phyloP scores from a whole-genome alignment of 30 jellyfish, hydroid and myxozoan genomes.

The Aurelia sp. region DNA sequence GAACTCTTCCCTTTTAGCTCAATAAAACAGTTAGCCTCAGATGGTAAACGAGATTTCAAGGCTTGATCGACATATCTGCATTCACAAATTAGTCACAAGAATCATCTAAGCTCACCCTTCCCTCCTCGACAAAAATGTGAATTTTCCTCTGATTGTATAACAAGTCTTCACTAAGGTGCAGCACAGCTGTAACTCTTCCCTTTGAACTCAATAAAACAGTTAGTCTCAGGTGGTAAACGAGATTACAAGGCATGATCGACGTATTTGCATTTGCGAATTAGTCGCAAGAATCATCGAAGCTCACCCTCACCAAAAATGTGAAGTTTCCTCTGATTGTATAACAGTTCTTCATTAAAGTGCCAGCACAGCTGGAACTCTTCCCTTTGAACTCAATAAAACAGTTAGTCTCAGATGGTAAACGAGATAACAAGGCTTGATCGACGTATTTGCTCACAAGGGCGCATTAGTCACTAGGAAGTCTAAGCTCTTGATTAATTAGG shows the following conservation, averaged over 20 bases:
- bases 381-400: slow-evolving; percentile 62
- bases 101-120: too few species aligned
- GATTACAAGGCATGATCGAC: slow-evolving; percentile 22
- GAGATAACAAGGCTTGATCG: slow-evolving; percentile 28
- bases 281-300: too few species aligned
- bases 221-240: slow-evolving; percentile 23
- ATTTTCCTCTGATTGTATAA: too few species aligned
- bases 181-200: slow-evolving; percentile 20
- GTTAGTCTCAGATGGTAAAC: slow-evolving; percentile 34
- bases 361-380: background rate
- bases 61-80: background rate
- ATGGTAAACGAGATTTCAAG: slow-evolving; percentile 37
- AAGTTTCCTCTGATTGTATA: too few species aligned
- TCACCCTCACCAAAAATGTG: background rate
- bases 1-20: slow-evolving; percentile 42
- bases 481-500: slow-evolving; percentile 28
- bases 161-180: background rate
- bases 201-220: slow-evolving; percentile 60
- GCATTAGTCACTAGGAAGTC: slow-evolving; percentile 23
- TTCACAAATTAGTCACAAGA: too few species aligned
- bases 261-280: background rate
- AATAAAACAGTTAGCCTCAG: slow-evolving; percentile 55
- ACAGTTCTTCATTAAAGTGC: background rate
- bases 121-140: background rate
- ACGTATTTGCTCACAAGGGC: background rate